Base-by-base conservation (phyloP, 2,888 invertebrate genomes). In the Patella ulyssiponensis region DNA sequence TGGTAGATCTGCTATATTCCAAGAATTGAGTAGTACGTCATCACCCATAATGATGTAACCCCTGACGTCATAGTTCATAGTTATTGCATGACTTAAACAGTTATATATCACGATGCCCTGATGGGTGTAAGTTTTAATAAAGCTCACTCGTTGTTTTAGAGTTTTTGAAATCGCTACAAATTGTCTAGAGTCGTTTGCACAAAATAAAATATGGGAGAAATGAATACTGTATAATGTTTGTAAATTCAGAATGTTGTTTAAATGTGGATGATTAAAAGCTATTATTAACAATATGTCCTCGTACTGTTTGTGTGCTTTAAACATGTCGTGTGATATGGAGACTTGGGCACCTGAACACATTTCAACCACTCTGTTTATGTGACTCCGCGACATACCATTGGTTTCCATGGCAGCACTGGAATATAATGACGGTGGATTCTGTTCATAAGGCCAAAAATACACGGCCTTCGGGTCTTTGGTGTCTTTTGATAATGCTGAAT, bases 21-120 rank as follows among this genome's bases (percentile, higher is more conserved):
- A 69, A 4, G 58, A 17, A 58, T 74, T 70, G n/a, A 84, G 44
- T 64, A 78, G 77, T 70, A 77, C 78, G 17, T 73, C 75, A 20
- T 84, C 83, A 0, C 80, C 69, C 17, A 82, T 76, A 54, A 75
- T 73, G 17, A 85, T 71, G 70, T 78, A 82, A 0, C 82, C 85
- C 4, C 53, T 75, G 14, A 82, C 78, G 12, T 82, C 81, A 76
- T 82, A 80, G n/a, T 75, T 70, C 80, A 85, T 79, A 20, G 74
- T 51, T 33, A 77, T 71, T 2, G 84, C 84, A 1, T 52, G 75
- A 11, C 64, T 20, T 14, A 82, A 15, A 73, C 85, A 85, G 15
- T 52, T 52, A 14, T 75, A 44, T 51, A 52, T 72, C 2, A 11
- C 17, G 27, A 23, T 58, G 14, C 70, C 72, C 3, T 20, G 12